phyloP scores from a whole-genome alignment of 1,140 invertebrate genomes.

The Drosophila pandora region DNA sequence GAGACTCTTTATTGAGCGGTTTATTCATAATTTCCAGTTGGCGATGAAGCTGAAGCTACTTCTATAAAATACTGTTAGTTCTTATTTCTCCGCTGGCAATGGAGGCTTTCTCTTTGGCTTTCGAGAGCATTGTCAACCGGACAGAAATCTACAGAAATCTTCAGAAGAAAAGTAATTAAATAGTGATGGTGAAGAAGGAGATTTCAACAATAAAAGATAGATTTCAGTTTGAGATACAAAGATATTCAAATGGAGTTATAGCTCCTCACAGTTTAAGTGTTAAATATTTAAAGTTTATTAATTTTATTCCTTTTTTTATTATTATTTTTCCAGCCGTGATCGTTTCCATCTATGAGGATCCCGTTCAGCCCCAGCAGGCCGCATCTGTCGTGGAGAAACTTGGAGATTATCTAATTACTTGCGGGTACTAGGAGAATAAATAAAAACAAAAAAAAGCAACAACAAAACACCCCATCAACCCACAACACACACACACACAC shows the following conservation, averaged over 20 bases:
- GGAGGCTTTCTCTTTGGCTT: constrained; percentile 63
- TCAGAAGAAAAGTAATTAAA: neutral
- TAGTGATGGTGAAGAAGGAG: neutral
- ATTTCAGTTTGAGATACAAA: too few species aligned
- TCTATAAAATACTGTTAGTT: constrained; percentile 70
- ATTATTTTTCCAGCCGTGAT: constrained; percentile 91
- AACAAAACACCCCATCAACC: constrained; percentile 54
- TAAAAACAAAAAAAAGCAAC: constrained; percentile 48
- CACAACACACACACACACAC: constrained; percentile 52
- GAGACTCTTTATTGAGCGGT: constrained; percentile 51
- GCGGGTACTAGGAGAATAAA: constrained; percentile 92
- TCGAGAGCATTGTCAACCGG: constrained; percentile 66
- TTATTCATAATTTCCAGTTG: constrained; percentile 74
- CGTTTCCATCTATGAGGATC: constrained; percentile 96
- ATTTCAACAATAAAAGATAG: neutral
- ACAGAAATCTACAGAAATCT: constrained; percentile 9
- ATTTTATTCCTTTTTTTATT: constrained; percentile 10
- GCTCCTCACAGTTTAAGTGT: neutral
- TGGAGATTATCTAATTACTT: constrained; percentile 96
- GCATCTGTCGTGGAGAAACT: constrained; percentile 97
- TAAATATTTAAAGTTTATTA: neutral
- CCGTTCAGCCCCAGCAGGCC: constrained; percentile 96
- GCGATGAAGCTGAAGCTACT: constrained; percentile 18
- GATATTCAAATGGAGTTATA: neutral
- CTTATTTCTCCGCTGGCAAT: constrained; percentile 51